A percentile compares a stretch with the other conserved stretches of the same genome.
These are phyloP conservation scores for Prostheceraeus crozeri DNA, from an alignment of 2,888 invertebrate genomes.

Conservation along the genomic window DNA sequence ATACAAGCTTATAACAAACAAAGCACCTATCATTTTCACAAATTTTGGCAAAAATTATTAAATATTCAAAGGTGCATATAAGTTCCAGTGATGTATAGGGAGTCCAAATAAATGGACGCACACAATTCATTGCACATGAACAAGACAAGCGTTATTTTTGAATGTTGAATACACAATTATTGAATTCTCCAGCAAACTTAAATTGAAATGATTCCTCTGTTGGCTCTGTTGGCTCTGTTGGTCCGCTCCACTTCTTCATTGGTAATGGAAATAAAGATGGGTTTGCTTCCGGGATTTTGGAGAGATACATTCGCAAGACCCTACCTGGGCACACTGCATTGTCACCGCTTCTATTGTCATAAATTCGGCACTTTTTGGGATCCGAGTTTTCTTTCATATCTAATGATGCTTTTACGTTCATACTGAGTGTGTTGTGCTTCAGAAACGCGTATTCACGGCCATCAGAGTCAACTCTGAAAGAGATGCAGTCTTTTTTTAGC, in stretches of 20 bases:
- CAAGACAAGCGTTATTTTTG: no score
- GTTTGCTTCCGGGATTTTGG: conserved; percentile 10
- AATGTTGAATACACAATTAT: no score
- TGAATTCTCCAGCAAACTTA: no score
- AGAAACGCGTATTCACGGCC: conserved; percentile 22
- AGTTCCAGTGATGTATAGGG: no score
- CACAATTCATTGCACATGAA: no score
- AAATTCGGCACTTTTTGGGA: conserved; percentile 26
- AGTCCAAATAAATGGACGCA: no score
- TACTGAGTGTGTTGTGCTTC: conserved; percentile 4
- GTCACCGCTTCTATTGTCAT: conserved; percentile 22
- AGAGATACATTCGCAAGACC: conserved; percentile 6
- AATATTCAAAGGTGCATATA: no score
- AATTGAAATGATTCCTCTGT: no score
- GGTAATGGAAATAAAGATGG: conserved; percentile 10
- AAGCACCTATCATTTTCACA: no score
- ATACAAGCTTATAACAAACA: no score
- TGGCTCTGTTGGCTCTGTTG: no score
- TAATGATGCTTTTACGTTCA: conserved; percentile 21
- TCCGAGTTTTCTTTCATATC: conserved; percentile 27
- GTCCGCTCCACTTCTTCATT: conserved; percentile 18
- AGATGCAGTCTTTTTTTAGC: conserved; percentile 22
- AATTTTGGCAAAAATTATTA: no score
- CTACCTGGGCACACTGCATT: conserved; percentile 20
- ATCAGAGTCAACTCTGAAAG: conserved; percentile 23